phyloP scores from a whole-genome alignment of 1,140 invertebrate genomes.

The Metaphire vulgaris region DNA sequence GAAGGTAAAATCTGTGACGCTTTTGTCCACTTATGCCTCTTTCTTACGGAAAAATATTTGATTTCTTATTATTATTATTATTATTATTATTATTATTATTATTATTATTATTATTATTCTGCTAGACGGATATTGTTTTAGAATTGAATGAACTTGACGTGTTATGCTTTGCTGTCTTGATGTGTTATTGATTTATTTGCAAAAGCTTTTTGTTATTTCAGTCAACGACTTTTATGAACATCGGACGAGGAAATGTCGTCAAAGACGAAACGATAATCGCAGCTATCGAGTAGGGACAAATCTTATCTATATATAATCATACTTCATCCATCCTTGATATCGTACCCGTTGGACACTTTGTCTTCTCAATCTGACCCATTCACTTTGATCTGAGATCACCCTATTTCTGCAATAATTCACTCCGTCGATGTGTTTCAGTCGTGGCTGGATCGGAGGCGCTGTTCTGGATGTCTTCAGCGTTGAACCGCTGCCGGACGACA shows the following conservation, averaged over 20 bases:
- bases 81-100: slow-evolving; percentile 4
- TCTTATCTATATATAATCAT: not conserved
- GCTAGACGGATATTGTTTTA: too few species aligned
- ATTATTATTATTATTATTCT: not conserved
- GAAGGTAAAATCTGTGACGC: slow-evolving; percentile 40
- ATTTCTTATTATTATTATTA: not conserved
- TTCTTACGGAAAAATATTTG: too few species aligned
- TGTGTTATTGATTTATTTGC: too few species aligned
- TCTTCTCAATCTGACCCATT: too few species aligned
- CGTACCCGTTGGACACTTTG: too few species aligned
- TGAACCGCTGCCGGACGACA: slow-evolving; percentile 57
- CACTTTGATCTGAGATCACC: too few species aligned
- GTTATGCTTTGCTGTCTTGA: too few species aligned
- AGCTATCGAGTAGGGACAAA: slow-evolving; percentile 52
- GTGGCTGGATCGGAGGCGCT: slow-evolving; percentile 56
- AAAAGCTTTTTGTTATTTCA: slow-evolving; percentile 31
- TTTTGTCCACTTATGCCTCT: not conserved
- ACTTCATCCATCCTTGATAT: too few species aligned
- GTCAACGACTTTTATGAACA: slow-evolving; percentile 56
- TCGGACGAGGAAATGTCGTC: slow-evolving; percentile 58
- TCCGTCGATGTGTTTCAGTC: slow-evolving; percentile 25
- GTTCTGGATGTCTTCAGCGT: slow-evolving; percentile 59
- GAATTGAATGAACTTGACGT: too few species aligned
- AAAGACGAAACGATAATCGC: slow-evolving; percentile 55
- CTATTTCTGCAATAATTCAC: not conserved